phyloP scores from a whole-genome alignment of 2,113 vertebrate genomes.

The Hiodon tergisus region DNA sequence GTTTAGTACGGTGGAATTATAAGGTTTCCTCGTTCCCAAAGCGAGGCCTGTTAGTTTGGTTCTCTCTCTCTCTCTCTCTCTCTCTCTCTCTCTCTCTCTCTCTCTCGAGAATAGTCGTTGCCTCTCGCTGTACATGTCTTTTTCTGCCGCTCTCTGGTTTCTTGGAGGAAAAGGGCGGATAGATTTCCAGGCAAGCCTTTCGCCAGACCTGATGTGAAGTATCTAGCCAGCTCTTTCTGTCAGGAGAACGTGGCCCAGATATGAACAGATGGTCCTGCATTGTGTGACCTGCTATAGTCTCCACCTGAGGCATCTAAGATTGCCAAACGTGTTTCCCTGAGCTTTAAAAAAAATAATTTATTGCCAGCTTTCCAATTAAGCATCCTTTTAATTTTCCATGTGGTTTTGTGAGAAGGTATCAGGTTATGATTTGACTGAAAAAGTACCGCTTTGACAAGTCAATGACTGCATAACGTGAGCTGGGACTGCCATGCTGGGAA shows the following conservation, averaged over 20 bases:
- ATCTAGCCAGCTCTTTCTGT: slow-evolving; percentile 5
- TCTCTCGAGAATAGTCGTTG: too few relatives aligned
- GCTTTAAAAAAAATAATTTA: not conserved
- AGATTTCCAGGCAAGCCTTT: not conserved
- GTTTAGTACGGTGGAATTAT: not conserved
- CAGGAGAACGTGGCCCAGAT: slow-evolving; percentile 18
- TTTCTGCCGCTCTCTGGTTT: not conserved
- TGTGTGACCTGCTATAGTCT: slow-evolving; percentile 17
- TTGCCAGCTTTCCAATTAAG: slow-evolving; percentile 4
- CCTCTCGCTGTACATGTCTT: not conserved
- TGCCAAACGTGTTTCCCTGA: not conserved
- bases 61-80: not conserved
- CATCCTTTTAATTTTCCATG: not conserved
- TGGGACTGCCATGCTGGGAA: too few relatives aligned
- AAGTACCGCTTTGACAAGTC: not conserved
- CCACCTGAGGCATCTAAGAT: slow-evolving; percentile 11
- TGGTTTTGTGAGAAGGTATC: too few relatives aligned
- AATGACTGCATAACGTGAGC: too few relatives aligned
- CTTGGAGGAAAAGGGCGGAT: not conserved
- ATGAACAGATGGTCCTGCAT: slow-evolving; percentile 37
- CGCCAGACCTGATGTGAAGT: not conserved
- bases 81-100: too few relatives aligned
- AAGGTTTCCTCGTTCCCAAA: not conserved
- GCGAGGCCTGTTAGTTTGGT: not conserved
- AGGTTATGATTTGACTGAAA: too few relatives aligned